phyloP scores from a whole-genome alignment of 2,797 vertebrate genomes.

The Onychomys leucogaster region DNA sequence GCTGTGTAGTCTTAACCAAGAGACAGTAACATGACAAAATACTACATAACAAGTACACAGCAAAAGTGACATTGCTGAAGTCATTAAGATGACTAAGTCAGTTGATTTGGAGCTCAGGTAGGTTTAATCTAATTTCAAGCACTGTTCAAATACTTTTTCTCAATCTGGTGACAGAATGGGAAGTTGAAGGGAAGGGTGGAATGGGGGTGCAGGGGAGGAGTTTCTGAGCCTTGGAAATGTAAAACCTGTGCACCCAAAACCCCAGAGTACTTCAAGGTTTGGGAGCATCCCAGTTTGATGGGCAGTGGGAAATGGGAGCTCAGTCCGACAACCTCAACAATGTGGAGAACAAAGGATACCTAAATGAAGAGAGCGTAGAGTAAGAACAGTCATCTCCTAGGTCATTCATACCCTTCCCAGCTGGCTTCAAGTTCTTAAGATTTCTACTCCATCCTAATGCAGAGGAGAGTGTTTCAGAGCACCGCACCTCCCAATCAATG shows the following conservation, averaged over 20 bases:
- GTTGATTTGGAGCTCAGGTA: not conserved
- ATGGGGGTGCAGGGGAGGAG: not conserved
- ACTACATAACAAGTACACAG: not conserved
- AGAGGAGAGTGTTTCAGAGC: not conserved
- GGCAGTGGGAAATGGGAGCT: not conserved
- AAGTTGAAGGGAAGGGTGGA: not conserved
- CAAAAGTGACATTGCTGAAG: not conserved
- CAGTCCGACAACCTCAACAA: not conserved
- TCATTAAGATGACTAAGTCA: not conserved
- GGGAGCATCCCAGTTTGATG: not conserved
- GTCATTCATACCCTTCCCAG: not conserved
- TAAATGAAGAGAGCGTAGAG: rapidly evolving
- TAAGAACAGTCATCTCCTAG: not conserved
- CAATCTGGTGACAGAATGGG: not conserved
- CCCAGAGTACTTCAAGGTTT: not conserved
- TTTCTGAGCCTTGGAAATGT: not conserved
- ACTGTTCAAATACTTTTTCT: not conserved
- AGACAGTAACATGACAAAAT: not conserved
- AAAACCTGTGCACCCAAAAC: rapidly evolving
- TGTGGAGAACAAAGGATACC: not conserved
- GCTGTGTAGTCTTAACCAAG: no score
- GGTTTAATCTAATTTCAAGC: not conserved
- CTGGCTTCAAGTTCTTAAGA: not conserved
- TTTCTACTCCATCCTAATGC: not conserved
- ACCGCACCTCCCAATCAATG: no score